These are phyloP conservation scores for Rhopalosiphum maidis DNA, from an alignment of 1,140 invertebrate species.

Conservation along the genomic window DNA sequence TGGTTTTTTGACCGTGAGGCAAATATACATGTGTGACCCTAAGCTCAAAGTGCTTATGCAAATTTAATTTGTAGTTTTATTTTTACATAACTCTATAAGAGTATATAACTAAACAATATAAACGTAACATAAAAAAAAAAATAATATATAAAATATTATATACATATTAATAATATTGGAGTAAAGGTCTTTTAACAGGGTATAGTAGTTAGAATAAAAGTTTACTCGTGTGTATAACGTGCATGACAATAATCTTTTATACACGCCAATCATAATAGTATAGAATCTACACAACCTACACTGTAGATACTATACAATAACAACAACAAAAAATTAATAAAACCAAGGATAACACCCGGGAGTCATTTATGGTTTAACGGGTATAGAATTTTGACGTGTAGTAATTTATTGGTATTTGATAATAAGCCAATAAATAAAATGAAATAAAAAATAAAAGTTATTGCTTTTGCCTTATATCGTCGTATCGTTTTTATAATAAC, in stretches of 20 bases:
- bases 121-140: not conserved
- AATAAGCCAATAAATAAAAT: not conserved
- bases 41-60: constrained; percentile 7
- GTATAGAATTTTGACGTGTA: constrained; percentile 16
- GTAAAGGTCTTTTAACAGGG: not conserved
- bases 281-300: no score
- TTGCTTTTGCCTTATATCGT: not conserved
- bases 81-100: not conserved
- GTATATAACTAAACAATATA: no score
- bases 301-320: not conserved
- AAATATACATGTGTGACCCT: not conserved
- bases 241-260: not conserved
- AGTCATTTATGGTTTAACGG: not conserved
- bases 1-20: not conserved
- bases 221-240: not conserved
- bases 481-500: not conserved
- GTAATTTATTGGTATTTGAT: constrained; percentile 20
- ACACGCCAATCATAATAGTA: not conserved
- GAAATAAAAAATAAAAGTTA: not conserved
- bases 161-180: not conserved
- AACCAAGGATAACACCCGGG: constrained; percentile 3
- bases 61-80: not conserved
- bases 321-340: not conserved
- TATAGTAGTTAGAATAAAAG: not conserved
- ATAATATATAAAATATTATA: not conserved